Percentiles rank a stretch among this genome's conserved stretches.
Evolutionary conservation across 2,113 vertebrate genomes (phyloP).

Genomic region (Rhinichthys klamathensis): DNA sequence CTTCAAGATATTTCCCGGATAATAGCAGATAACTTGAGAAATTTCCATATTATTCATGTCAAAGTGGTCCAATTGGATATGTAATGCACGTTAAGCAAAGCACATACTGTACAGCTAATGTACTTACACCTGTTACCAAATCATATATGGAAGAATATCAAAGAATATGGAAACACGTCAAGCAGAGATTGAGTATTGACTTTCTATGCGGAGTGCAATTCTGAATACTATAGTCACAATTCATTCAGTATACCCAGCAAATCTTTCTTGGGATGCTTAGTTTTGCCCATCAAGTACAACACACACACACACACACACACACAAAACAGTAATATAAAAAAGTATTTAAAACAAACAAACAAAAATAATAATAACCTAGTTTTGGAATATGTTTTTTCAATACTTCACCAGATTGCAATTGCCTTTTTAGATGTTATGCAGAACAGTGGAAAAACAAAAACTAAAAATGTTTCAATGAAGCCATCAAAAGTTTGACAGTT

Average conservation of each 20-base stretch:
- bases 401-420: neutral
- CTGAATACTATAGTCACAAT: neutral
- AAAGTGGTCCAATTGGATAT: neutral
- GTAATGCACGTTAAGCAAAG: neutral
- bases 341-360: neutral
- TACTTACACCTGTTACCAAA: constrained; percentile 13
- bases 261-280: neutral
- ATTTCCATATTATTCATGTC: constrained; percentile 62
- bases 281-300: neutral
- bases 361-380: neutral
- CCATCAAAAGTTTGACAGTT: constrained; percentile 40
- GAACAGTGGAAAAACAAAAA: neutral
- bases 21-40: constrained; percentile 67
- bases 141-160: neutral
- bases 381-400: neutral
- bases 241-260: neutral
- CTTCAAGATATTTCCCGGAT: constrained; percentile 71
- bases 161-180: neutral
- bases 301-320: neutral
- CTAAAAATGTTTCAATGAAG: constrained; percentile 6
- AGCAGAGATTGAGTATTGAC: neutral
- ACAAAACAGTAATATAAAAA: neutral
- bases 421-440: neutral
- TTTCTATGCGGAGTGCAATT: neutral
- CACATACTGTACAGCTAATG: too few relatives aligned